These are phyloP conservation scores for Struthio camelus DNA, from an alignment of 2,113 vertebrate species.

Conservation along the genomic window DNA sequence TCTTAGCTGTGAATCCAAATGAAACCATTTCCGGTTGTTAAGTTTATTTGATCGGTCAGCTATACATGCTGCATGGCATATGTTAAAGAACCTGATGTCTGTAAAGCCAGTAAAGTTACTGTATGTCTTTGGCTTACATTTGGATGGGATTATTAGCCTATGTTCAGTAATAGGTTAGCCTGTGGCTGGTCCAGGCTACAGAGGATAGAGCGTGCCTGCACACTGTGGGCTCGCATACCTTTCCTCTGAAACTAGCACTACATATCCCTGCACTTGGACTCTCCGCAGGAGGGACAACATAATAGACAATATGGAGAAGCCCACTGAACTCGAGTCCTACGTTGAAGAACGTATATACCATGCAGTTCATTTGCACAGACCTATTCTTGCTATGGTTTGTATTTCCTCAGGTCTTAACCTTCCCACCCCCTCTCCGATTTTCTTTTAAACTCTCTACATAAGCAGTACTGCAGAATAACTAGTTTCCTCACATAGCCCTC, in stretches of 20 bases:
- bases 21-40: background rate
- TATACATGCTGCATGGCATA: background rate
- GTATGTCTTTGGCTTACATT: background rate
- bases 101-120: background rate
- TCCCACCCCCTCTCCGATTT: background rate
- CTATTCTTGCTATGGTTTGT: background rate
- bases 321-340: background rate
- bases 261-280: background rate
- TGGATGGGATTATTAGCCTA: background rate
- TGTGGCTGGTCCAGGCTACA: background rate
- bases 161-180: background rate
- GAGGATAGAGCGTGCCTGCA: rapidly evolving
- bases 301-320: background rate
- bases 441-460: background rate
- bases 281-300: background rate
- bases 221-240: rapidly evolving
- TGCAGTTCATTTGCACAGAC: background rate
- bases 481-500: too few relatives aligned
- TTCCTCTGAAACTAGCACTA: background rate
- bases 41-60: background rate
- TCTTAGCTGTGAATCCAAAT: background rate
- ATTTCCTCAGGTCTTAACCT: background rate
- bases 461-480: background rate
- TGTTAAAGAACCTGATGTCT: background rate
- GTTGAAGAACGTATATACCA: background rate